Evolutionary conservation across 2,797 vertebrate genomes (phyloP).

Genomic region (Hirundo rustica): DNA sequence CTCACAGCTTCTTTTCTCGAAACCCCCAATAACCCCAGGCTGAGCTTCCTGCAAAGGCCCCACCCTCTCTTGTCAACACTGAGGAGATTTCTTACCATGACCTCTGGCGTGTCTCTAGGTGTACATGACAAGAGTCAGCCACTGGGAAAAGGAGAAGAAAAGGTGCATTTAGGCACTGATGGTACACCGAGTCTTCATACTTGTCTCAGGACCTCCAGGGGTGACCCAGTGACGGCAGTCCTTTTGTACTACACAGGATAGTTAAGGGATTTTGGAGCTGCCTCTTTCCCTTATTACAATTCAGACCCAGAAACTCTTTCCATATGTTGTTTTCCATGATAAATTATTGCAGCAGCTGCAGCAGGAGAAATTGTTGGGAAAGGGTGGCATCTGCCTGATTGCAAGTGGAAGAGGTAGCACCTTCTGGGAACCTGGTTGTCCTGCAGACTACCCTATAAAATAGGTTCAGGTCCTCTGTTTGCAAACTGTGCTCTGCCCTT

Average conservation of each 20-base stretch:
- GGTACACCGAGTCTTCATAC: neutral
- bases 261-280: neutral
- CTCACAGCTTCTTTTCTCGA: neutral
- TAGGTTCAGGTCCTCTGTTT: neutral
- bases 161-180: neutral
- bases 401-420: neutral
- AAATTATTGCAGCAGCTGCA: constrained; percentile 26
- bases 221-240: neutral
- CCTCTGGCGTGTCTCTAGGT: constrained; percentile 19
- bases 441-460: neutral
- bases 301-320: neutral
- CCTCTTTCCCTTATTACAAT: neutral
- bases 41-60: neutral
- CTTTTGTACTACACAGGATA: neutral
- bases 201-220: neutral
- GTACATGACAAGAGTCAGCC: constrained; percentile 77
- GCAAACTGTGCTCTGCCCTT: neutral
- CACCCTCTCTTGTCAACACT: neutral
- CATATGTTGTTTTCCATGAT: neutral
- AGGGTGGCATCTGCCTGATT: neutral
- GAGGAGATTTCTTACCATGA: constrained; percentile 55
- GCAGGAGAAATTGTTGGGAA: neutral
- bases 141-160: constrained; percentile 57
- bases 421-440: neutral
- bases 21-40: neutral